Percentiles rank a stretch among this genome's conserved stretches.
phyloP scores from a whole-genome alignment of 2,797 vertebrate species.

The Podargus strigoides region DNA sequence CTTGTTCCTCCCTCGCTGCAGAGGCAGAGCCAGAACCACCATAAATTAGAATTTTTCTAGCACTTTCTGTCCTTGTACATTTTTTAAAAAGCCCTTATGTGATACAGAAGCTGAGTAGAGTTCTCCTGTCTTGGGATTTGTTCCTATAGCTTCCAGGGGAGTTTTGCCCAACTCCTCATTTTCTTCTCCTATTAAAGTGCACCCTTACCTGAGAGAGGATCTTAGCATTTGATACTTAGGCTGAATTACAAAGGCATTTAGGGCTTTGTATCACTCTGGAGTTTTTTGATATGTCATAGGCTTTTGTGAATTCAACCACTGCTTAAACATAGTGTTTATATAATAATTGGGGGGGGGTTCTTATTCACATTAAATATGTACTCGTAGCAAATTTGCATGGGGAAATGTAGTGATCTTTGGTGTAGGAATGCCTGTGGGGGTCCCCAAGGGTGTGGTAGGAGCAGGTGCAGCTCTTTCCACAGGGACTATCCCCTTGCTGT shows the following conservation, averaged over 20 bases:
- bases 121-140: fast-evolving
- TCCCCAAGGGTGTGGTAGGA: neutral
- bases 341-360: no score
- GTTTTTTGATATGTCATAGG: neutral
- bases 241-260: neutral
- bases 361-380: fast-evolving
- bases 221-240: no score
- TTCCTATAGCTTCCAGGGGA: neutral
- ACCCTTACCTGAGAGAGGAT: neutral
- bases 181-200: neutral
- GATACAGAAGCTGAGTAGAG: neutral
- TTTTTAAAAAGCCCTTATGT: neutral
- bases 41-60: neutral
- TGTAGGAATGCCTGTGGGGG: neutral
- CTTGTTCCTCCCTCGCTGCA: fast-evolving
- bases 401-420: neutral
- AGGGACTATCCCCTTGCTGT: neutral
- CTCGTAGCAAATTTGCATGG: fast-evolving
- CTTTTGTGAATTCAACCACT: neutral
- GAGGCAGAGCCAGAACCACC: neutral
- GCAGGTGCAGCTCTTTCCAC: neutral
- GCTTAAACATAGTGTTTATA: neutral
- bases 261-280: neutral
- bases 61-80: neutral
- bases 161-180: neutral